phyloP scores from a whole-genome alignment of 1,140 invertebrate genomes.

The Callitettix versicolor region DNA sequence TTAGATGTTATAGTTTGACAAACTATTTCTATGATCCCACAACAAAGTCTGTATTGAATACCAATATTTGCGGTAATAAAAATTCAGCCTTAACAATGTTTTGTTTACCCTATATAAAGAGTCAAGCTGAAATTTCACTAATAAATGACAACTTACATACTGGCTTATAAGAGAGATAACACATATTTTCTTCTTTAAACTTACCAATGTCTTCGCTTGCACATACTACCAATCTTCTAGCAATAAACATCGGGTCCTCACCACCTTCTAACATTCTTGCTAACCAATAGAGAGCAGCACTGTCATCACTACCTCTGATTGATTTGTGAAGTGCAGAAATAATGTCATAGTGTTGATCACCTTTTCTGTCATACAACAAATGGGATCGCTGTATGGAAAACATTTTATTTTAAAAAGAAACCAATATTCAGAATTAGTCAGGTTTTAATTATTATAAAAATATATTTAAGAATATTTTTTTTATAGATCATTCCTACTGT shows the following conservation, averaged over 20 bases:
- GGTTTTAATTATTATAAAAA: too few relatives aligned
- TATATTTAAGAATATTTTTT: too few relatives aligned
- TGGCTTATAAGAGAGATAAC: too few relatives aligned
- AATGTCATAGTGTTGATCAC: conserved; percentile 75
- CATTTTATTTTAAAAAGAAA: not conserved
- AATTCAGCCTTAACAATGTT: too few relatives aligned
- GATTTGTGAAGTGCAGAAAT: conserved; percentile 78
- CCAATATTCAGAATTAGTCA: not conserved
- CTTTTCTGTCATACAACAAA: conserved; percentile 64
- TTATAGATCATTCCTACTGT: too few relatives aligned
- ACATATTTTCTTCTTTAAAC: not conserved
- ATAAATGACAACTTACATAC: too few relatives aligned
- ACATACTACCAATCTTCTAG: conserved; percentile 59
- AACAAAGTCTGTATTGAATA: too few relatives aligned
- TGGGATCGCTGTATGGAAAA: conserved; percentile 52
- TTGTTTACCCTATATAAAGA: not conserved
- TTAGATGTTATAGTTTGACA: too few relatives aligned
- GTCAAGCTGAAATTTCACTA: not conserved
- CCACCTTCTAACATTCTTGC: conserved; percentile 69
- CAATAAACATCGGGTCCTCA: conserved; percentile 74
- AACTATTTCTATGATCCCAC: too few relatives aligned
- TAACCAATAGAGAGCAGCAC: conserved; percentile 75
- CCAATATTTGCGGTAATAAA: too few relatives aligned
- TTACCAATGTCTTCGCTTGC: conserved; percentile 64
- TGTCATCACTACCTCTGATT: conserved; percentile 69